These are phyloP conservation scores for Liolophura sinensis DNA, from an alignment of 1,140 invertebrate species.

Conservation along the genomic window DNA sequence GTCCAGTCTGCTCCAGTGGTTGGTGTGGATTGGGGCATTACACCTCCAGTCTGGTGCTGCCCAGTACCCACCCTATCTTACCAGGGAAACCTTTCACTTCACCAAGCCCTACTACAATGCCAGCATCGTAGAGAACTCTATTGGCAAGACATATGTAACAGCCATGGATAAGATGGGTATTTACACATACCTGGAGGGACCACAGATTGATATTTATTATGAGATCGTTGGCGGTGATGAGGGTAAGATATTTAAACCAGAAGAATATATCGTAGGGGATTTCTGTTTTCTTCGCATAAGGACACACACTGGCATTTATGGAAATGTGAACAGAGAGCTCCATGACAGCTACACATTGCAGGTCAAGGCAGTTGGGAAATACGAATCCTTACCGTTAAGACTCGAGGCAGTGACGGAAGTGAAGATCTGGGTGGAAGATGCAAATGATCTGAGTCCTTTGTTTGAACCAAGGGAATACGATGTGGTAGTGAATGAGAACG, in stretches of 20 bases:
- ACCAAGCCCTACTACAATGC: constrained; percentile 78
- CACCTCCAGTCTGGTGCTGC: neutral
- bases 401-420: constrained; percentile 76
- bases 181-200: constrained; percentile 47
- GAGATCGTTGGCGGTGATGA: constrained; percentile 83
- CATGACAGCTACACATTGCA: constrained; percentile 80
- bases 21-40: neutral
- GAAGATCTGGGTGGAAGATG: constrained; percentile 80
- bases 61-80: constrained; percentile 18
- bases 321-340: constrained; percentile 88
- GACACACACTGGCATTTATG: constrained; percentile 80
- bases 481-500: constrained; percentile 86
- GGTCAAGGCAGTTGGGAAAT: constrained; percentile 73
- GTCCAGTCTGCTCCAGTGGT: too few relatives aligned
- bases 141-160: constrained; percentile 78
- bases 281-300: constrained; percentile 90
- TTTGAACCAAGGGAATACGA: constrained; percentile 88
- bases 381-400: constrained; percentile 41
- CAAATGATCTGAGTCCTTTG: constrained; percentile 89
- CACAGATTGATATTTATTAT: constrained; percentile 67
- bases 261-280: constrained; percentile 83
- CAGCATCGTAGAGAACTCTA: constrained; percentile 86
- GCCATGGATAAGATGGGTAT: constrained; percentile 72
- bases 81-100: constrained; percentile 62
- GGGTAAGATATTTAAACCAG: constrained; percentile 90